These are phyloP conservation scores for Exocentrus adspersus DNA, from an alignment of 2,888 invertebrate species.

Conservation along the genomic window DNA sequence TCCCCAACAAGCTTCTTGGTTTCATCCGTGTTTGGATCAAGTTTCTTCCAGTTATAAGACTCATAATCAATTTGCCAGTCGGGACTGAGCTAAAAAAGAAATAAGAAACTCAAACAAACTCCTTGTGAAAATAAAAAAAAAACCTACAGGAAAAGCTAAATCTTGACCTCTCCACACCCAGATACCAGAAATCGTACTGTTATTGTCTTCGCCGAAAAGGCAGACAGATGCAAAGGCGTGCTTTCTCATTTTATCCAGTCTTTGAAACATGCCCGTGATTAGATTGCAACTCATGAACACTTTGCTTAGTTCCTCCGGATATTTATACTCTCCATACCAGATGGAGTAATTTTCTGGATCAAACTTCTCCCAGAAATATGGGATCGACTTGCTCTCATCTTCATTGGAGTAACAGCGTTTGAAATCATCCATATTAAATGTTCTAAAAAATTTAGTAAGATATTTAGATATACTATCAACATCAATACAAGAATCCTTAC, in stretches of 20 bases:
- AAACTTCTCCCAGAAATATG: slow-evolving; percentile 98
- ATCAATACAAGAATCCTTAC: no score
- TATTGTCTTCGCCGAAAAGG: slow-evolving; percentile 91
- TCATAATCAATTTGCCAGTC: slow-evolving; percentile 99
- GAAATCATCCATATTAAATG: slow-evolving; percentile 96
- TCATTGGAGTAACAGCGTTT: slow-evolving; percentile 98
- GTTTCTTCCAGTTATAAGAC: slow-evolving; percentile 93
- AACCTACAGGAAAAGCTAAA: slow-evolving; percentile 81
- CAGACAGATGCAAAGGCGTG: slow-evolving; percentile 94
- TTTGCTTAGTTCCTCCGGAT: slow-evolving; percentile 88
- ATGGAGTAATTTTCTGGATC: slow-evolving; percentile 96
- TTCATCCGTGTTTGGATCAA: slow-evolving; percentile 81
- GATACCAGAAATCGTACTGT: slow-evolving; percentile 93
- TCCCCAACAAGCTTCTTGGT: slow-evolving; percentile 88
- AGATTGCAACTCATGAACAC: slow-evolving; percentile 94
- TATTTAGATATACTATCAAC: no score
- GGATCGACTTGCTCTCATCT: slow-evolving; percentile 90
- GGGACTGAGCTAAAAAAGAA: slow-evolving; percentile 73
- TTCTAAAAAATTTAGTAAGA: slow-evolving; percentile 73
- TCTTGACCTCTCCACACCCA: slow-evolving; percentile 99
- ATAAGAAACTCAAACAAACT: slow-evolving; percentile 25
- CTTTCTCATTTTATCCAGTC: slow-evolving; percentile 98
- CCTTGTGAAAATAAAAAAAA: background rate
- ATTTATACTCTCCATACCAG: slow-evolving; percentile 98
- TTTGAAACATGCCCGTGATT: slow-evolving; percentile 97